These are phyloP conservation scores for Sciurus niger DNA, from an alignment of 2,113 vertebrate genomes.

Conservation along the genomic window DNA sequence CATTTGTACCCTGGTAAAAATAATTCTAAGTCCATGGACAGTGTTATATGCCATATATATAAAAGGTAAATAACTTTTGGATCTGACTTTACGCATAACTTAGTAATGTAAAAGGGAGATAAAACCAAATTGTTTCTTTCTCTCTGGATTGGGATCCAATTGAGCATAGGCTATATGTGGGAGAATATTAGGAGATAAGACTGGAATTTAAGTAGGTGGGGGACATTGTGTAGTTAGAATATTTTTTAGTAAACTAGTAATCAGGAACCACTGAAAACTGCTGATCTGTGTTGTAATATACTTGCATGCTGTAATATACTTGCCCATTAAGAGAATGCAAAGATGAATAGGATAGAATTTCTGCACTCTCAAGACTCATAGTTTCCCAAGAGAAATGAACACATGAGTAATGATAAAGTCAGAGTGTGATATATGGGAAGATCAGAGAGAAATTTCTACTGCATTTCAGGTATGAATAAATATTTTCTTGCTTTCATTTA, in stretches of 20 bases:
- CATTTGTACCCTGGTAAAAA: background rate
- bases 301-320: background rate
- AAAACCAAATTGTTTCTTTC: background rate
- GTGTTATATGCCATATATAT: background rate
- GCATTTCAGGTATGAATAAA: background rate
- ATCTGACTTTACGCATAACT: background rate
- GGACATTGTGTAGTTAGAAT: background rate
- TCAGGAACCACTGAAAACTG: background rate
- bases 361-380: background rate
- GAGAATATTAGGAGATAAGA: background rate
- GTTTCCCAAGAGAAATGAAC: background rate
- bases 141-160: background rate
- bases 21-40: background rate
- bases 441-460: constrained; percentile 31
- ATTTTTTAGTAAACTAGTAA: constrained; percentile 22
- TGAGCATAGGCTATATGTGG: background rate
- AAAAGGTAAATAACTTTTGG: too few species aligned
- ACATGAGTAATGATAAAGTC: constrained; percentile 30
- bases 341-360: constrained; percentile 23
- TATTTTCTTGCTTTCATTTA: constrained; percentile 38
- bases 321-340: background rate
- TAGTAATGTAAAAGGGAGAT: background rate
- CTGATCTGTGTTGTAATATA: background rate
- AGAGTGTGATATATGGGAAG: background rate
- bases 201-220: constrained; percentile 22